Evolutionary conservation across 2,888 invertebrate species (phyloP).

Genomic region (Coleophora flavipennella): DNA sequence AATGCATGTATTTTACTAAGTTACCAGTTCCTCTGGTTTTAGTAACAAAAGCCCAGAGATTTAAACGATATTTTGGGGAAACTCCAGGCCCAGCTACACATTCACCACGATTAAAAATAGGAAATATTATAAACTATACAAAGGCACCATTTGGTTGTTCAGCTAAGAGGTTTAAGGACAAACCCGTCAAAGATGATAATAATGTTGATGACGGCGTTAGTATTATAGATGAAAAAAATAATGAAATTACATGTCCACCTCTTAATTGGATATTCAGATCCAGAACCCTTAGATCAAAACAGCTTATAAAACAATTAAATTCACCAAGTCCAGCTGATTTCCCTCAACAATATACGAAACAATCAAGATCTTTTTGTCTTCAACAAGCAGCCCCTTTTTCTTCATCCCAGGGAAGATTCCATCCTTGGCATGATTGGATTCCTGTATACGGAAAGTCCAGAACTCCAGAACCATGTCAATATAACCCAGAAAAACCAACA

Average conservation of each 20-base stretch:
- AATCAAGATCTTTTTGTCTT: conserved; percentile 17
- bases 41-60: conserved; percentile 40
- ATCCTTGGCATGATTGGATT: conserved; percentile 48
- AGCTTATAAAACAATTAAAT: conserved; percentile 25
- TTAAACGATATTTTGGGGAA: conserved; percentile 29
- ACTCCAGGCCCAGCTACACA: conserved; percentile 51
- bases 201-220: conserved; percentile 20
- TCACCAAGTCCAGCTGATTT: conserved; percentile 41
- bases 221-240: conserved; percentile 10
- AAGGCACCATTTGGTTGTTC: conserved; percentile 40
- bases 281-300: conserved; percentile 39
- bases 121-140: conserved; percentile 28
- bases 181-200: conserved; percentile 13
- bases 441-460: conserved; percentile 29
- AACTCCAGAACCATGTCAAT: conserved; percentile 48
- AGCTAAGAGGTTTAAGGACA: conserved; percentile 34
- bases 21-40: conserved; percentile 40
- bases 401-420: conserved; percentile 47
- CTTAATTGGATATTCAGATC: conserved; percentile 50
- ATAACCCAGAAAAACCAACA: conserved; percentile 29
- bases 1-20: conserved; percentile 27
- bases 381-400: conserved; percentile 43
- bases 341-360: conserved; percentile 14
- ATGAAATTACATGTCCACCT: conserved; percentile 17
- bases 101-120: conserved; percentile 19